Evolutionary conservation across 1,140 invertebrate species (phyloP).

Genomic region (Metaphire vulgaris): DNA sequence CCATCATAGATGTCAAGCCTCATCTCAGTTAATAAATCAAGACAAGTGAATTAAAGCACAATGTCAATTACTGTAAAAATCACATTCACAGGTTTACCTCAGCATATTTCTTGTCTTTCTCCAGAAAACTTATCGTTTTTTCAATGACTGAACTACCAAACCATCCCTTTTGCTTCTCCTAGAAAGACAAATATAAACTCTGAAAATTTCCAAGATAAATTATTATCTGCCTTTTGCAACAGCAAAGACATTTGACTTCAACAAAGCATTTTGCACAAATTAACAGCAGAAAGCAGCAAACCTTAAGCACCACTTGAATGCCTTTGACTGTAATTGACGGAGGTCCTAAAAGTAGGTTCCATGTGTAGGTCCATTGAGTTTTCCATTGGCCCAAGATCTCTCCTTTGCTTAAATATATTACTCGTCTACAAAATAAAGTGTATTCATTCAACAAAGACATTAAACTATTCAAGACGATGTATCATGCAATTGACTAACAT

Average conservation of each 20-base stretch:
- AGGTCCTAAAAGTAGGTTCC: constrained; percentile 44
- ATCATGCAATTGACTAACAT: no score
- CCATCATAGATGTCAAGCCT: no score
- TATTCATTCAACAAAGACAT: no score
- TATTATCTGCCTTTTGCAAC: no score
- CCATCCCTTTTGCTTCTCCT: constrained; percentile 47
- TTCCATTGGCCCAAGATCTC: constrained; percentile 55
- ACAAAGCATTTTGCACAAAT: no score
- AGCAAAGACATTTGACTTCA: no score
- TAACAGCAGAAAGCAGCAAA: neutral
- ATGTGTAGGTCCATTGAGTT: constrained; percentile 44
- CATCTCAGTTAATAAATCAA: no score
- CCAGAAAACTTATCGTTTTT: constrained; percentile 40
- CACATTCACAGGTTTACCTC: no score
- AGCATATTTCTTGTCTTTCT: constrained; percentile 31
- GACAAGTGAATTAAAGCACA: no score
- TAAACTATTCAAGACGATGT: no score
- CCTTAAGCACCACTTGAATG: constrained; percentile 48
- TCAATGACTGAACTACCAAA: constrained; percentile 38
- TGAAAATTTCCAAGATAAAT: no score
- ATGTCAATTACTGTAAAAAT: no score
- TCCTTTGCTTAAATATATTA: constrained; percentile 50
- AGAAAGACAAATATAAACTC: neutral
- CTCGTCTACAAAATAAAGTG: constrained; percentile 45
- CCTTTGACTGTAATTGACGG: constrained; percentile 42